Conservation (phyloP, 1,140 invertebrate genomes). For the Anastrepha ludens region DNA sequence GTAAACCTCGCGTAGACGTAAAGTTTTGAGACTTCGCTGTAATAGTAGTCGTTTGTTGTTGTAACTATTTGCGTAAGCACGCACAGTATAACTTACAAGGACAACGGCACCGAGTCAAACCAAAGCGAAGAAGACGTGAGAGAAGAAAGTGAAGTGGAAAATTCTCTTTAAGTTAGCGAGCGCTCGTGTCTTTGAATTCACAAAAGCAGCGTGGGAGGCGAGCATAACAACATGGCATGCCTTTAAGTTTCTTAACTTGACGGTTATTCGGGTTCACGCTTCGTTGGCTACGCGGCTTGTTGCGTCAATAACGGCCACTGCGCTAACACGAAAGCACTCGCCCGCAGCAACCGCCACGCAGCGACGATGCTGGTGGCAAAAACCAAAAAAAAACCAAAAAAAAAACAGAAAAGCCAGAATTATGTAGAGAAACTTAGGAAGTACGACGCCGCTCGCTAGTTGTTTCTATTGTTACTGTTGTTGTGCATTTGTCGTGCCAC, state of each 20-base stretch:
- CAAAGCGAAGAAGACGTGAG: not conserved
- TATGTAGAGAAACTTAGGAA: not conserved
- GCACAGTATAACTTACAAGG: conserved; percentile 14
- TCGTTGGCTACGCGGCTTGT: conserved; percentile 39
- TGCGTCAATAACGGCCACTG: conserved; percentile 33
- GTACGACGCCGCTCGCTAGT: not conserved
- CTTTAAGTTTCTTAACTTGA: conserved; percentile 29
- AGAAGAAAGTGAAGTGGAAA: not conserved
- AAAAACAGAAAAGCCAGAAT: not conserved
- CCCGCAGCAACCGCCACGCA: not conserved
- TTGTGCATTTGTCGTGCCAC: conserved; percentile 40
- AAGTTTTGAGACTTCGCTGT: not conserved
- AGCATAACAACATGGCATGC: not conserved
- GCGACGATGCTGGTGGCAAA: not conserved
- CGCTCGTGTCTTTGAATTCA: not conserved
- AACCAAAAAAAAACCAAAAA: not conserved
- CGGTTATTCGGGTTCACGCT: conserved; percentile 47
- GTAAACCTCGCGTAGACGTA: not conserved
- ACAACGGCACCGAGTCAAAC: not conserved
- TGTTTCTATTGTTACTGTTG: conserved; percentile 5
- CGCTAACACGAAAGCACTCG: conserved; percentile 28
- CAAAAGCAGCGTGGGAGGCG: not conserved
- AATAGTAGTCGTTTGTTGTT: not conserved
- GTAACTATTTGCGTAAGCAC: conserved; percentile 5
- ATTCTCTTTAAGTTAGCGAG: conserved; percentile 16